These are phyloP conservation scores for Okamejei kenojei DNA, from an alignment of 2,797 vertebrate genomes.

Conservation along the genomic window DNA sequence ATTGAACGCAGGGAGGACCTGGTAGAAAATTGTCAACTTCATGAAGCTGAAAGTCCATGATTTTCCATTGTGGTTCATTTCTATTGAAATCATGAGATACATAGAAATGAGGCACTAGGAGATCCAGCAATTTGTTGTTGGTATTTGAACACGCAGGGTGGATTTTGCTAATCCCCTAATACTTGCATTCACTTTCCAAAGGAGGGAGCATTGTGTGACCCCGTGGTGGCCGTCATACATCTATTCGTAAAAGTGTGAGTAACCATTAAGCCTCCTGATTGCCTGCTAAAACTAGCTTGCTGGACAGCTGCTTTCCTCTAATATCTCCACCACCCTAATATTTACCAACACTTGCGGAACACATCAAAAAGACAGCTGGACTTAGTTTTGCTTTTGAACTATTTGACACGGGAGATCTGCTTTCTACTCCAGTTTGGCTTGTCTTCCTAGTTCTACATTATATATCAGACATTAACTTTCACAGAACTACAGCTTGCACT, in stretches of 20 bases:
- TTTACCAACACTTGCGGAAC: conserved; percentile 19
- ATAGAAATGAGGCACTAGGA: too few relatives aligned
- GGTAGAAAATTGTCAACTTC: too few relatives aligned
- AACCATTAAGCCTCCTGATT: not conserved
- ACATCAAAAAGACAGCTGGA: not conserved
- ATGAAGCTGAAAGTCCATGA: too few relatives aligned
- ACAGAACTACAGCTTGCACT: not conserved
- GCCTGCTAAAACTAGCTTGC: not conserved
- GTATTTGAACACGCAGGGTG: not conserved
- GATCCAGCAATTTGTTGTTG: not conserved
- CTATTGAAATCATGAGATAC: too few relatives aligned
- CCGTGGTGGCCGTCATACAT: not conserved
- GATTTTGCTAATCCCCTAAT: not conserved
- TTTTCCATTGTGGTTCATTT: too few relatives aligned
- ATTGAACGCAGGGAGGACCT: too few relatives aligned
- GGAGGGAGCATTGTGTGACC: not conserved
- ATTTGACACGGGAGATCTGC: not conserved
- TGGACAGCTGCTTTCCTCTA: not conserved
- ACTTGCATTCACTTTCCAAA: not conserved
- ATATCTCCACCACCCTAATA: not conserved
- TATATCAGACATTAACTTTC: not conserved
- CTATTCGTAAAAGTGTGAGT: not conserved
- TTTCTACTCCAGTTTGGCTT: not conserved
- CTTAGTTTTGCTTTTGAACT: not conserved
- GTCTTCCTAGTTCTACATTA: too few relatives aligned